Base-by-base conservation (phyloP, 2,113 vertebrate species). In the Callopanchax toddi region DNA sequence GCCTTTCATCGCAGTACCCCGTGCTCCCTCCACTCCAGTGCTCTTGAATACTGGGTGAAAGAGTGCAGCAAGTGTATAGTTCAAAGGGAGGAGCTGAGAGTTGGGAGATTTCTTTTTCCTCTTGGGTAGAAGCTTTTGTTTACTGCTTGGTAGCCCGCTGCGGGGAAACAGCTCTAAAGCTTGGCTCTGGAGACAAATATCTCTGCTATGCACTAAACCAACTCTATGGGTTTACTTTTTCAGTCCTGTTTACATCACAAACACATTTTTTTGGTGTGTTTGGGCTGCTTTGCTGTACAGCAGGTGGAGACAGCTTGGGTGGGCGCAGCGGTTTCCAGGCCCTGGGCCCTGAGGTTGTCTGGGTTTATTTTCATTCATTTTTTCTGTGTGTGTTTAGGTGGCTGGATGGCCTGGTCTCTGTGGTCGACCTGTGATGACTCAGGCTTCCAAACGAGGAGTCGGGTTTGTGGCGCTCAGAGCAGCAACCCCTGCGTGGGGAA, bases 321-420 rank as follows among this genome's bases (percentile, higher is more conserved):
- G 83, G 78, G 39, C 74, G 21, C 46, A 0, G 29, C 51, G 51
- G 59, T 56, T 67, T 78, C 60, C 81, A 73, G 69, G 62, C 52
- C 20, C 20, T 16, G 15, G n/a, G 67, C 26, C 40, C 34, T 29
- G 53, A 55, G 36, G 39, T 64, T 59, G 70, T 58, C 26, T 17
- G 51, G 44, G 22, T 59, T 49, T 69, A 32, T 39, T 60, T 54
- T 81, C 49, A 82, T 49, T 68, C 45, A 26, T 53, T 36, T 57
- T 16, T 49, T 21, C 55, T 52, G n/a, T 68, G 50, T 81, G 74
- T 78, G 77, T 81, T 48, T 63, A 99, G 97, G 96, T 71, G 97
- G 97, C 57, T 99, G 97, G 97, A 96, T 96, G 6, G 94, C 91
- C 26, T 99, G 97, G 97, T 95, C 95, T 0, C 93, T 97, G 79